These are phyloP conservation scores for Lycodopsis pacificus DNA, from an alignment of 2,797 vertebrate species.

Conservation along the genomic window DNA sequence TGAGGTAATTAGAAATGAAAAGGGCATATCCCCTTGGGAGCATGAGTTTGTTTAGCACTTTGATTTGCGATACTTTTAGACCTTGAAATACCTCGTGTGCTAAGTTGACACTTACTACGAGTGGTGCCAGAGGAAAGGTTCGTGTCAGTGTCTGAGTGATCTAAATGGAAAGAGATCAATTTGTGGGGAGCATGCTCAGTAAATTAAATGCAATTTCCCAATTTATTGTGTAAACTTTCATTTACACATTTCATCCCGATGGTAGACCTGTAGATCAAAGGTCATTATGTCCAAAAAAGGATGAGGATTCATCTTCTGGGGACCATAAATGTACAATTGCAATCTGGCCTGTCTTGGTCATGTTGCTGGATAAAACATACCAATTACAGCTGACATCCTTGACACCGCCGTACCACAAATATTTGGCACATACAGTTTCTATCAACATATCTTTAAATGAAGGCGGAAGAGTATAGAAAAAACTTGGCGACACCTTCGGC, in stretches of 20 bases:
- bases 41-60: not conserved
- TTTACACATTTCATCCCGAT: not conserved
- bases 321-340: not conserved
- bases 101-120: no score
- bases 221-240: not conserved
- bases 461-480: not conserved
- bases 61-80: not conserved
- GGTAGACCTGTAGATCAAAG: not conserved
- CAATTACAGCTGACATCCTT: not conserved
- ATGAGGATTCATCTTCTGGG: not conserved
- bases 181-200: not conserved
- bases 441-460: not conserved
- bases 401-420: not conserved
- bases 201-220: not conserved
- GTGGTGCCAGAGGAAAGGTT: no score
- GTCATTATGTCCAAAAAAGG: not conserved
- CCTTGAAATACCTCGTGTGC: not conserved
- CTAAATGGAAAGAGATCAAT: not conserved
- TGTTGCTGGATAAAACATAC: not conserved
- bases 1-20: not conserved
- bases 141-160: not conserved
- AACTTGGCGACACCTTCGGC: not conserved
- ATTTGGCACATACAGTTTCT: not conserved
- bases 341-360: not conserved
- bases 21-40: not conserved